Evolutionary conservation across 1,140 invertebrate species (phyloP), one percentile per base, ranked within the genome.

Genomic region (Zaprionus ghesquierei): DNA sequence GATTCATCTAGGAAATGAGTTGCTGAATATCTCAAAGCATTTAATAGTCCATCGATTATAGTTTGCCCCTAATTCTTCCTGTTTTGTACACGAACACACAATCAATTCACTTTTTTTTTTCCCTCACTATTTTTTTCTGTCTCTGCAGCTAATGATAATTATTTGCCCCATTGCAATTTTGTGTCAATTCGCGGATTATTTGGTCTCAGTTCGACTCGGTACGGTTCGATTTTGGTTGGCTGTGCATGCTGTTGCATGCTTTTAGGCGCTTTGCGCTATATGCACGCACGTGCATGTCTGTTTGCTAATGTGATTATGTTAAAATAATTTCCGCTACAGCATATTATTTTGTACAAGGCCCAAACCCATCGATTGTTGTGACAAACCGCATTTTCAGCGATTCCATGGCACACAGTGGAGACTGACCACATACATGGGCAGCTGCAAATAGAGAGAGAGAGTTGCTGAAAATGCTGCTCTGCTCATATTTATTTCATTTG

Each of bases 281-380:
- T 31, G 29, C 29, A 23, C n/a, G 15, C 49, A 3, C 44, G 12
- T 31, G 54, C 29, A 46, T 60, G 55, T 33, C 41, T 46, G 58
- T 35, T 61, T 56, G 49, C 56, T 33, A 50, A 75, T 53, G 44
- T 74, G 69, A 79, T 82, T 80, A 82, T 82, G 69, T 65, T 69
- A 66, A 79, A 82, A 82, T 89, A 79, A 82, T 87, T 84, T 87
- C 73, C 79, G 84, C 63, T 59, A 61, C 73, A 64, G 66, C 69
- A 86, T 82, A 79, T 64, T 81, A 72, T 76, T 77, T 69, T 75
- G 33, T 56, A 35, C 61, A 68, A 56, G 18, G 18, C 18, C 5
- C 6, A 33, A 54, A 5, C 22, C 12, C 22, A 38, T 41, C 41
- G 41, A 46, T 22, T 20, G 41, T 22, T 20, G 41, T 27, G 22